phyloP scores from a whole-genome alignment of 2,113 vertebrate genomes.

The Pachycephala philippinensis region DNA sequence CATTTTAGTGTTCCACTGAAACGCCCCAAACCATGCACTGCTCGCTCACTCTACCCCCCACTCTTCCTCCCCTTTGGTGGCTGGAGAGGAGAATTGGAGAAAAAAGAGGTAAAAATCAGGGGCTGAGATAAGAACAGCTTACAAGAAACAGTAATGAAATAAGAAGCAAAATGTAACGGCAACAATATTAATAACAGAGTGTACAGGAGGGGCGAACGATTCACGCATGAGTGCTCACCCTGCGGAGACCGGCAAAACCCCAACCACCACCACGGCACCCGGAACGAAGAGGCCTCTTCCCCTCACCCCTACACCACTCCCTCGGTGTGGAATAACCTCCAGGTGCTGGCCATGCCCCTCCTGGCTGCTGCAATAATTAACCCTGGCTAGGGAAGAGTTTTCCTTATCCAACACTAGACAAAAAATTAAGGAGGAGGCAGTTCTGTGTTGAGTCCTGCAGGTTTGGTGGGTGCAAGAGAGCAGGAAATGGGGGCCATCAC shows the following conservation, averaged over 20 bases:
- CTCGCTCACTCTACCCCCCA: not conserved
- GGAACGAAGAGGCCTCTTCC: not conserved
- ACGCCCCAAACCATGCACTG: not conserved
- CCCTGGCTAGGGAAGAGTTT: not conserved
- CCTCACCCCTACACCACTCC: not conserved
- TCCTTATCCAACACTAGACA: rapidly evolving
- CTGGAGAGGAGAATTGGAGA: not conserved
- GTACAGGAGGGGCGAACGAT: too few relatives aligned
- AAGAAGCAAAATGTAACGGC: not conserved
- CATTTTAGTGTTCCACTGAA: not conserved
- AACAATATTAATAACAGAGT: not conserved
- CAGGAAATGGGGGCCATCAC: too few relatives aligned
- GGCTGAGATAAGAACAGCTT: not conserved
- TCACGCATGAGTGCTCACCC: too few relatives aligned
- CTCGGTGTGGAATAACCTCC: not conserved
- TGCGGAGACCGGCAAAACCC: not conserved
- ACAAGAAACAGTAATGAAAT: not conserved
- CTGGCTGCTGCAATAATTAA: not conserved
- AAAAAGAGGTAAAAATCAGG: not conserved
- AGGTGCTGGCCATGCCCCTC: not conserved
- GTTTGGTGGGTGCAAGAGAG: too few relatives aligned
- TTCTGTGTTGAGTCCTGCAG: not conserved
- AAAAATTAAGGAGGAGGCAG: not conserved
- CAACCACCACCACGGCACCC: not conserved
- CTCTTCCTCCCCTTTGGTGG: not conserved